These are phyloP conservation scores for Dryococelus australis DNA, from an alignment of 2,888 invertebrate species.

Conservation along the genomic window DNA sequence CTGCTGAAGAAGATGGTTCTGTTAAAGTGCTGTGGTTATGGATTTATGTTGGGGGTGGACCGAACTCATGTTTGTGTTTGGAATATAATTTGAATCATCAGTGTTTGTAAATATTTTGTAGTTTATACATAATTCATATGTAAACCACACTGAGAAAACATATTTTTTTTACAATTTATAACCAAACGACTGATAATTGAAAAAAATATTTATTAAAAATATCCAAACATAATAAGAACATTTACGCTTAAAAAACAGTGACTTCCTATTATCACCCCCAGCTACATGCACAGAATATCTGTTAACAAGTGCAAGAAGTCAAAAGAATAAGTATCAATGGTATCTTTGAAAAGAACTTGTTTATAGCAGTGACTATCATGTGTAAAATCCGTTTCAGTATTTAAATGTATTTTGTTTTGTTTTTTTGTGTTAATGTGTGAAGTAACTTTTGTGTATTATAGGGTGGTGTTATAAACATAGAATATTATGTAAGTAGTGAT, in stretches of 20 bases:
- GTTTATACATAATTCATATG: background rate
- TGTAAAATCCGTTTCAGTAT: conserved; percentile 7
- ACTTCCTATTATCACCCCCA: background rate
- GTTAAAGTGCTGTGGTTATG: no score
- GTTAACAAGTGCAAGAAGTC: background rate
- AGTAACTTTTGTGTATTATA: background rate
- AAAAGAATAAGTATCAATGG: background rate
- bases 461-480: background rate
- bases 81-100: background rate
- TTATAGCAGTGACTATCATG: background rate
- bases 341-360: background rate
- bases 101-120: no score
- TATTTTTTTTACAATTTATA: background rate
- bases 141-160: background rate
- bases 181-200: background rate
- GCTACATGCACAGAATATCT: background rate
- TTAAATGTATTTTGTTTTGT: background rate
- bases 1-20: no score
- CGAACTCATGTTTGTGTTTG: background rate
- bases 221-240: background rate
- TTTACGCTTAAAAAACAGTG: background rate
- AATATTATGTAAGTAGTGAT: background rate
- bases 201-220: background rate
- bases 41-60: background rate
- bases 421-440: background rate